Conservation (phyloP, 2,113 vertebrate species). For the Litocranius walleri region DNA sequence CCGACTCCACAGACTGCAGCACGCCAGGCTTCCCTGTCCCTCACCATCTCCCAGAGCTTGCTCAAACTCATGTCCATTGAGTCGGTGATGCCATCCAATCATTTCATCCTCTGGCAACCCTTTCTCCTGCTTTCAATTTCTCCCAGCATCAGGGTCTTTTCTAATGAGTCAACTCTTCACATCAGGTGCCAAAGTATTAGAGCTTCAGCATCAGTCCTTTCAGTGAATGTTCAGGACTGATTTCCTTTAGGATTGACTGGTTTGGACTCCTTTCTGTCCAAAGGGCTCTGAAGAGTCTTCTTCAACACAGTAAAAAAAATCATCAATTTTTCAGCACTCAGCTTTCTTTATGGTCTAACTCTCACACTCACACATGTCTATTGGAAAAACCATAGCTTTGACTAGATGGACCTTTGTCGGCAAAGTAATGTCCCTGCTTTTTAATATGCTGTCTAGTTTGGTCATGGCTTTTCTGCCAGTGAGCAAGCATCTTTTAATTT, state of each 20-base stretch:
- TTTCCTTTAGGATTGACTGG: not conserved
- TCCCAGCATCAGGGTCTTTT: not conserved
- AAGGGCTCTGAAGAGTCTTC: not conserved
- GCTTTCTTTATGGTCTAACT: not conserved
- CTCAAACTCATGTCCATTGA: not conserved
- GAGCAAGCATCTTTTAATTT: not conserved
- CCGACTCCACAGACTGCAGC: rapidly evolving
- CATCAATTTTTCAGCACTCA: not conserved
- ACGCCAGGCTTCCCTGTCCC: not conserved
- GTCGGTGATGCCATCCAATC: not conserved
- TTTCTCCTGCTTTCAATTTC: not conserved
- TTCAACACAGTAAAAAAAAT: not conserved
- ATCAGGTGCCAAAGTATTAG: not conserved
- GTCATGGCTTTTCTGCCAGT: not conserved
- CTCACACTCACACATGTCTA: not conserved
- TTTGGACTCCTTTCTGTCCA: not conserved
- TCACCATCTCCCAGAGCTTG: not conserved
- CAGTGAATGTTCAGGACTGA: not conserved
- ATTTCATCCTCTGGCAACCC: not conserved
- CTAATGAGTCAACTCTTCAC: not conserved
- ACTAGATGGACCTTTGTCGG: not conserved
- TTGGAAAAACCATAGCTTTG: not conserved
- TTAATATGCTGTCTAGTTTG: not conserved
- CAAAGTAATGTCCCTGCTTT: not conserved
- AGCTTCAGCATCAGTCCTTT: not conserved